Base-by-base conservation (phyloP, 2,113 vertebrate genomes). In the Pimephales promelas region DNA sequence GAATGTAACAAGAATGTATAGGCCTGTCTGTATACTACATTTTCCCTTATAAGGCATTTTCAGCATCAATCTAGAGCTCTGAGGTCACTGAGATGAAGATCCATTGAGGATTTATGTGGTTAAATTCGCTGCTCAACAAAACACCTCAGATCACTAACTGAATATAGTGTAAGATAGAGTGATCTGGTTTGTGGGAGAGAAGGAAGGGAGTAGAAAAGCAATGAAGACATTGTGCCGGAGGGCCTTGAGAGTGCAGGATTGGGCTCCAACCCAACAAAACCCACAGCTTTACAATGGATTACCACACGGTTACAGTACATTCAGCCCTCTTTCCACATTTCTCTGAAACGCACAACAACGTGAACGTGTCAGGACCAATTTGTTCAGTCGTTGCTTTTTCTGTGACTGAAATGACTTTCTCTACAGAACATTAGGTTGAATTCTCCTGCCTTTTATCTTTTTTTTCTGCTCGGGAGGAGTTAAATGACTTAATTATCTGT, bases 281-380 rank as follows among this genome's bases (percentile, higher is more conserved):
- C 43, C 56, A 61, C 75, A 80, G 75, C 81, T 86, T 82, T 81
- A 83, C 22, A 83, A 61, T 9, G 76, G 80, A 88, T 81, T 85
- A 83, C 18, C 49, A 70, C 28, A 66, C 76, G 76, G 75, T 43
- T 85, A 56, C n/a, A n/a, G n/a, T n/a, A n/a, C 80, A 28, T 80
- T 83, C 78, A 81, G 62, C 68, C 28, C 20, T 56, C 82, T 77
- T 87, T 81, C 78, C 52, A 68, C 47, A 87, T 47, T 47, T 84
- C 83, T 66, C 40, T 20, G 54, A 84, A 84, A 31, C 16, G 40
- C 36, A 40, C 5, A n/a, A 71, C n/a, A 76, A 66, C 34, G 36
- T 47, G 1, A 71, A 57, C 86, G 70, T 75, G 81, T 85, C 56
- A 26, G 66, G 68, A 85, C 86, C 5, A 22, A 80, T 79, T 54